Evolutionary conservation across 1,140 invertebrate genomes (phyloP).

Genomic region (Oncopodura yosiiana): DNA sequence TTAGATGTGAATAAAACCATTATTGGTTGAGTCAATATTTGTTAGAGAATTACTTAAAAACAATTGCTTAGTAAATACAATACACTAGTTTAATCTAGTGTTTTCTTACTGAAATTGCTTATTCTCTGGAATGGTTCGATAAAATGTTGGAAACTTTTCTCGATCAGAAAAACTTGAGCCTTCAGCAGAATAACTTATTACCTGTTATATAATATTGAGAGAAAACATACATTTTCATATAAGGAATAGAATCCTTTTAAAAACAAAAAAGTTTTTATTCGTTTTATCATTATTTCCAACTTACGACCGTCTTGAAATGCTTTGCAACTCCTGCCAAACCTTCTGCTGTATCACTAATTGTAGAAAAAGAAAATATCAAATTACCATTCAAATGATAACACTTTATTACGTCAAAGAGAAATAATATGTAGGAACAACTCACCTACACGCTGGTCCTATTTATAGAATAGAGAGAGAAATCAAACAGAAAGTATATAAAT

Average conservation of each 20-base stretch:
- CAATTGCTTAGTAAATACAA: not conserved
- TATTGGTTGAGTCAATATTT: not conserved
- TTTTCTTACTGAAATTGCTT: slow-evolving; percentile 54
- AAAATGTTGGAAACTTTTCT: slow-evolving; percentile 68
- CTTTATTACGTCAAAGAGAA: too few relatives aligned
- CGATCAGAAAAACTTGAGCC: slow-evolving; percentile 59
- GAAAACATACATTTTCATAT: too few relatives aligned
- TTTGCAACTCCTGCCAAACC: slow-evolving; percentile 69
- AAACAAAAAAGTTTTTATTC: too few relatives aligned
- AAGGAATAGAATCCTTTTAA: too few relatives aligned
- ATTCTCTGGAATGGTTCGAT: slow-evolving; percentile 70
- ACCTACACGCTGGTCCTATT: too few relatives aligned
- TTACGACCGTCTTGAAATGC: slow-evolving; percentile 63
- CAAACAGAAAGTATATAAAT: too few relatives aligned
- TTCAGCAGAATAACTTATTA: slow-evolving; percentile 72
- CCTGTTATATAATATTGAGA: too few relatives aligned
- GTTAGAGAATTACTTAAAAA: not conserved
- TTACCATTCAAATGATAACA: not conserved
- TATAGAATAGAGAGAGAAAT: too few relatives aligned
- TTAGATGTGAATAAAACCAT: slow-evolving; percentile 19
- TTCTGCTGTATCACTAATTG: slow-evolving; percentile 61
- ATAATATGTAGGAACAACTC: too few relatives aligned
- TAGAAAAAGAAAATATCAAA: slow-evolving; percentile 1
- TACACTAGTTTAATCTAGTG: too few relatives aligned
- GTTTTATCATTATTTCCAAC: too few relatives aligned